These are phyloP conservation scores for Porites australiensis DNA, from an alignment of 64 coral and sea anemone species.

Conservation along the genomic window DNA sequence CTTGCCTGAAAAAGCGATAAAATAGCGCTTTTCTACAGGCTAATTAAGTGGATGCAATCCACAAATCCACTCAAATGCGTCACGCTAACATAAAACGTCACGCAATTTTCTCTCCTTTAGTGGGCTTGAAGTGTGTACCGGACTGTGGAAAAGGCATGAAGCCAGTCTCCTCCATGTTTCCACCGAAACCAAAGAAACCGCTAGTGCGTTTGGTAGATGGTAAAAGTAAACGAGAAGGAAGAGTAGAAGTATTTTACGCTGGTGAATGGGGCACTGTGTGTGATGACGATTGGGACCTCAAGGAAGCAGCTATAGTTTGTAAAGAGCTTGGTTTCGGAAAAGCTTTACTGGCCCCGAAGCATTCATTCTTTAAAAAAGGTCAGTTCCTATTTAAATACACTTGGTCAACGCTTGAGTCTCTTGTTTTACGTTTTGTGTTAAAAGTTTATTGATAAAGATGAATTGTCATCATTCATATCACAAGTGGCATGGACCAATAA, in stretches of 20 bases:
- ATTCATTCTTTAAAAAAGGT: conserved; percentile 81
- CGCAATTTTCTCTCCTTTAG: not conserved
- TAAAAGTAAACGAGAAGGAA: conserved; percentile 62
- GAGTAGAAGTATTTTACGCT: conserved; percentile 67
- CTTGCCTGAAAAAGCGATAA: too few relatives aligned
- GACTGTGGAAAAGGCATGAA: conserved; percentile 24
- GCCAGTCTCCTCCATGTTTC: conserved; percentile 47
- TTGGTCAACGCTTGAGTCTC: too few relatives aligned
- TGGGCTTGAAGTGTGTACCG: conserved; percentile 31
- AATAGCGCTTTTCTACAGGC: too few relatives aligned
- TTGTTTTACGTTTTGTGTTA: too few relatives aligned
- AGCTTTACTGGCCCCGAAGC: conserved; percentile 38
- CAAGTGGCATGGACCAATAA: too few relatives aligned
- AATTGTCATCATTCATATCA: too few relatives aligned
- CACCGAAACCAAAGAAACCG: conserved; percentile 42
- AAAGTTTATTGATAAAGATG: too few relatives aligned
- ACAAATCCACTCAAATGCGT: not conserved
- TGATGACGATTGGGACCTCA: conserved; percentile 85
- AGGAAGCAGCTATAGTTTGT: conserved; percentile 82
- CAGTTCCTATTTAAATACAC: too few relatives aligned
- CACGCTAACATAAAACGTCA: not conserved
- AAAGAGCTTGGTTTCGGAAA: conserved; percentile 82
- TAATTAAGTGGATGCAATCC: too few relatives aligned
- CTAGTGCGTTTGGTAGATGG: conserved; percentile 54
- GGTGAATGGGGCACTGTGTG: conserved; percentile 90